Base-by-base conservation (phyloP, 1,140 invertebrate species). In the Saccostrea cuccullata region DNA sequence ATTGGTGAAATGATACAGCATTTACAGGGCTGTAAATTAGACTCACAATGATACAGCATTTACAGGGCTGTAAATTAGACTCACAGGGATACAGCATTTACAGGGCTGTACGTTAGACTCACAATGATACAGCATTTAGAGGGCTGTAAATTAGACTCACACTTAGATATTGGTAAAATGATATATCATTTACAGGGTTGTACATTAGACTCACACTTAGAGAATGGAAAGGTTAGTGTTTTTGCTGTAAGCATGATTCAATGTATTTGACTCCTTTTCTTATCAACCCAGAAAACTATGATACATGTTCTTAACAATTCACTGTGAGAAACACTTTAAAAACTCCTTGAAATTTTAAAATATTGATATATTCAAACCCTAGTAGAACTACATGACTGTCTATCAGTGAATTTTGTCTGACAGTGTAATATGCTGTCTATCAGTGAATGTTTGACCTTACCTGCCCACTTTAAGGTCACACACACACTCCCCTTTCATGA, bases 381-480 rank as follows among this genome's bases (percentile, higher is more conserved):
- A 47, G 40, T 47, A 47, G 6, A 47, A 47, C 40, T 47, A 47
- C 6, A 2, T 47, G 40, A 47, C 40, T 47, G 40, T 47, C 40
- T 47, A 47, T 47, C 40, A 47, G 40, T 6, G 40, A 47, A 47
- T 6, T 2, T 47, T 47, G 2, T 70, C 92, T 93, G n/a, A 95
- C 91, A 40, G 88, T 90, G 89, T 93, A 94, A 91, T 95, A 95
- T 94, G 30, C 30, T 36, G 30, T 36, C 30, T 36, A 36, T 36
- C 30, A 36, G 30, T 36, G 30, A 36, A 36, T 36, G 30, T 30
- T 40, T 17, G 17, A 36, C 58, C 73, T 86, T 88, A 94, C 93
- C 92, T 93, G 36, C 90, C 92, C 17, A 92, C 86, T 58, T 91
- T 90, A 55, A 94, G 90, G 23, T 89, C 82, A 88, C 92, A 94